Evolutionary conservation across 2,797 vertebrate species (phyloP).

Genomic region (Parauchenoglanis punctatus): DNA sequence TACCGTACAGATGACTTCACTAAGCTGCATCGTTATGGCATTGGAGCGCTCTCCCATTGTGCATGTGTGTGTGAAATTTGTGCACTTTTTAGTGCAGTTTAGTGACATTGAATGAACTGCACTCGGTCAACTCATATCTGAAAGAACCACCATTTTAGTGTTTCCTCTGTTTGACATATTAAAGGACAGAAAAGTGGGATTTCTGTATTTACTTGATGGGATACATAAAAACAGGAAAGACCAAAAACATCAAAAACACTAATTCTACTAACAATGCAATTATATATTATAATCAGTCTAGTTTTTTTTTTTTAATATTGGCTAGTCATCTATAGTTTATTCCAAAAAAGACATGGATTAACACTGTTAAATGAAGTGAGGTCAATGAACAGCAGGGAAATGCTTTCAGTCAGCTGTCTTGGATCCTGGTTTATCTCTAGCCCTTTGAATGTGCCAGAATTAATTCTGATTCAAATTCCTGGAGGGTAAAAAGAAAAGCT

Average conservation of each 20-base stretch:
- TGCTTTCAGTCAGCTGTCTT: conserved; percentile 17
- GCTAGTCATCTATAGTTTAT: conserved; percentile 7
- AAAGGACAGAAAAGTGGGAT: background rate
- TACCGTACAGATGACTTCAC: background rate
- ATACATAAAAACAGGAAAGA: conserved; percentile 6
- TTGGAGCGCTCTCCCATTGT: conserved; percentile 4
- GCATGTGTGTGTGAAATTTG: conserved; percentile 13
- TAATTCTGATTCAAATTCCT: background rate
- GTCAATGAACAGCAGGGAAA: background rate
- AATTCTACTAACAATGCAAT: background rate
- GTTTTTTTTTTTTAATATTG: background rate
- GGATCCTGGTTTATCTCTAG: conserved; percentile 29
- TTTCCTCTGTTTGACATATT: conserved; percentile 3
- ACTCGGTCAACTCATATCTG: conserved; percentile 2
- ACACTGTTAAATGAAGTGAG: background rate
- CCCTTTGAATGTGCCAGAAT: conserved; percentile 35
- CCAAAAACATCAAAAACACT: conserved; percentile 4
- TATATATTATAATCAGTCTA: background rate
- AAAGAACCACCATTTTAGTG: conserved; percentile 19
- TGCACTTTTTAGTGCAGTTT: background rate
- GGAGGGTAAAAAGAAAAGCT: background rate
- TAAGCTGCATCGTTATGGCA: background rate
- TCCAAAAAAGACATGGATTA: conserved; percentile 8
- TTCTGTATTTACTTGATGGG: background rate
- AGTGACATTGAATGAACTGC: background rate